Base-by-base conservation (phyloP, 2,797 vertebrate species). In the Kryptopterus vitreolus region DNA sequence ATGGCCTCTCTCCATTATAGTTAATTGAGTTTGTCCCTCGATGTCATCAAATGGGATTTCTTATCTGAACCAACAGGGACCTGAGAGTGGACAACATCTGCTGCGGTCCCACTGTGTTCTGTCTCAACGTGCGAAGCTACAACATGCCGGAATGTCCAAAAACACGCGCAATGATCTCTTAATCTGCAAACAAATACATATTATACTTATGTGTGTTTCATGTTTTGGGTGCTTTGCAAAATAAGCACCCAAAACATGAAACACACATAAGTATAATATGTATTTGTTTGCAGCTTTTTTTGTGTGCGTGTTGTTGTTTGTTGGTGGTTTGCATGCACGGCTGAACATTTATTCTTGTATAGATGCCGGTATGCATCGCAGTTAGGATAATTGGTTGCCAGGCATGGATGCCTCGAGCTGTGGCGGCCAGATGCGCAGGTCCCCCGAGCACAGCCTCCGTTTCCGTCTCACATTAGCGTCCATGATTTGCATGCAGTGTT, bases 401-500 rank as follows among this genome's bases (percentile, higher is more conserved):
- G 79, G 59, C n/a, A 46, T 74, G 43, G 71, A 38, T 61, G 22
- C 69, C 58, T 78, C 59, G 48, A 43, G 57, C 48, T 70, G 26
- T 43, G n/a, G n/a, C 31, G 31, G 66, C 26, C 61, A 72, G 55
- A 72, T 71, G 81, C 88, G 86, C 86, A 92, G 89, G 88, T 90
- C 85, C 87, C n/a, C 81, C 75, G 86, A 90, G 89, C 87, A 89
- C 88, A 89, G 86, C 88, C 81, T 59, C 89, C 79, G 85, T 89
- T 89, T 91, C 87, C 88, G 91, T 86, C 88, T 89, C 90, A 89
- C 87, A 90, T 93, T 92, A 92, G 92, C 91, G 89, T 91, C 88
- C 89, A 93, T 88, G 90, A 94, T 96, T 92, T 94, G 94, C 94
- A 93, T 94, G 90, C 89, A 87, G 91, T 96, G 96, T 97, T 97